Conservation (phyloP, 2,888 invertebrate species). For the Plagodis pulveraria region DNA sequence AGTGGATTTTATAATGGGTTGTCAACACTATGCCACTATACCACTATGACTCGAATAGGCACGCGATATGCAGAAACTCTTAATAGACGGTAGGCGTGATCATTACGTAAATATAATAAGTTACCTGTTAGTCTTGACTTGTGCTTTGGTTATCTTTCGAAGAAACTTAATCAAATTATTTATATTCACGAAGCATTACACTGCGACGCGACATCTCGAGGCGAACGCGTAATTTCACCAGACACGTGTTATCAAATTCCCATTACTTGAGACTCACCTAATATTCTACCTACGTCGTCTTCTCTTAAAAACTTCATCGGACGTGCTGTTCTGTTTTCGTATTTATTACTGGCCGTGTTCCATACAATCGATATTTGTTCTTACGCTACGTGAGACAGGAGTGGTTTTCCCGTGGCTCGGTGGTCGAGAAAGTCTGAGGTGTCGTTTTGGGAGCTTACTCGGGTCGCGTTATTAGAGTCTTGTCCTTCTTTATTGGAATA, state of each 20-base stretch:
- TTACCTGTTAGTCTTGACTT: constrained; percentile 8
- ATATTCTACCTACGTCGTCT: constrained; percentile 62
- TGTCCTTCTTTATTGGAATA: constrained; percentile 79
- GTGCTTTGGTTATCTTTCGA: constrained; percentile 1
- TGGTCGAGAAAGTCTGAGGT: constrained; percentile 59
- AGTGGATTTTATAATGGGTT: too few relatives aligned
- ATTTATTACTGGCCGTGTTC: constrained; percentile 57
- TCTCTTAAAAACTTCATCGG: constrained; percentile 70
- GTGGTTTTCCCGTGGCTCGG: constrained; percentile 42
- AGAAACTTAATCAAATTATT: constrained; percentile 52
- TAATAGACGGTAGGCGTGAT: constrained; percentile 4
- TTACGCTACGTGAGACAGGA: constrained; percentile 39
- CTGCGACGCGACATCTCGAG: constrained; percentile 19
- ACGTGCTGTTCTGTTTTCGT: constrained; percentile 69
- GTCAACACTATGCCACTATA: too few relatives aligned
- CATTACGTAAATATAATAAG: constrained; percentile 26
- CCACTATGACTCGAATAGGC: too few relatives aligned
- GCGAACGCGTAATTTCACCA: constrained; percentile 41
- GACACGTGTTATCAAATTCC: constrained; percentile 65
- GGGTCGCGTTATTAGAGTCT: constrained; percentile 75
- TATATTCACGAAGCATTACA: constrained; percentile 53
- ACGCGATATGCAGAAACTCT: too few relatives aligned
- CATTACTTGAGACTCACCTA: constrained; percentile 58
- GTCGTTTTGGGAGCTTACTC: constrained; percentile 74
- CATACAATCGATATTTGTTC: constrained; percentile 33